Conservation (phyloP, 2,888 invertebrate genomes). For the Thymelicus lineola region DNA sequence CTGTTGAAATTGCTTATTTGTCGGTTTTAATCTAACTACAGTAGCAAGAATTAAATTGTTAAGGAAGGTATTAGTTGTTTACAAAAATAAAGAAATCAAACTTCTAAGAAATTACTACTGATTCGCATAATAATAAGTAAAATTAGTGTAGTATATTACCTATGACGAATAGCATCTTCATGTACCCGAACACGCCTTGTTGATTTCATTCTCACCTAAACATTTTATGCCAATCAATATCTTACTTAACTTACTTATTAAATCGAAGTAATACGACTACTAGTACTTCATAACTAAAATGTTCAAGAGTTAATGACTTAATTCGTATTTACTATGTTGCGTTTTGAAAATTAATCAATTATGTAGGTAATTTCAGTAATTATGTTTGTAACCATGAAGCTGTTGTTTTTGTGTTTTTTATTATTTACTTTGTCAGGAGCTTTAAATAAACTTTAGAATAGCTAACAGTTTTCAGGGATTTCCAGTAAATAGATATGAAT, state of each 20-base stretch:
- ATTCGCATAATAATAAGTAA: slow-evolving; percentile 55
- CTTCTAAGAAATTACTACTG: slow-evolving; percentile 65
- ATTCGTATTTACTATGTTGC: not conserved
- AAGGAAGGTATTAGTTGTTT: slow-evolving; percentile 41
- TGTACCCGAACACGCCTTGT: slow-evolving; percentile 83
- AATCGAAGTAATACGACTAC: slow-evolving; percentile 4
- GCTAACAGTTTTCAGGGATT: not conserved
- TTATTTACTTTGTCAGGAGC: not conserved
- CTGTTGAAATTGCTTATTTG: slow-evolving; percentile 9
- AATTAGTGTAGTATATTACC: slow-evolving; percentile 72
- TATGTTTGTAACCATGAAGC: not conserved
- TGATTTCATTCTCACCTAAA: slow-evolving; percentile 84
- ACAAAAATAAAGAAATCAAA: slow-evolving; percentile 47
- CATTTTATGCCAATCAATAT: slow-evolving; percentile 76
- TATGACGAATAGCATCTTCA: slow-evolving; percentile 84
- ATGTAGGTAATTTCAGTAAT: not conserved
- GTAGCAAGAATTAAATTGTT: slow-evolving; percentile 43
- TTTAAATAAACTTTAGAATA: not conserved
- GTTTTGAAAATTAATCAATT: slow-evolving; percentile 7
- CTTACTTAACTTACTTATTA: slow-evolving; percentile 37
- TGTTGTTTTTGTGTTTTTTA: slow-evolving; percentile 16
- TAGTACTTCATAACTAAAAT: slow-evolving; percentile 14
- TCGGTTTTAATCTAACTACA: slow-evolving; percentile 46
- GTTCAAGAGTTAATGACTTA: slow-evolving; percentile 23
- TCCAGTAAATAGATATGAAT: slow-evolving; percentile 6